Percentiles rank a stretch among this genome's conserved stretches.
These are phyloP conservation scores for Metridium senile DNA, from an alignment of 92 coral and sea anemone genomes.

Conservation along the genomic window DNA sequence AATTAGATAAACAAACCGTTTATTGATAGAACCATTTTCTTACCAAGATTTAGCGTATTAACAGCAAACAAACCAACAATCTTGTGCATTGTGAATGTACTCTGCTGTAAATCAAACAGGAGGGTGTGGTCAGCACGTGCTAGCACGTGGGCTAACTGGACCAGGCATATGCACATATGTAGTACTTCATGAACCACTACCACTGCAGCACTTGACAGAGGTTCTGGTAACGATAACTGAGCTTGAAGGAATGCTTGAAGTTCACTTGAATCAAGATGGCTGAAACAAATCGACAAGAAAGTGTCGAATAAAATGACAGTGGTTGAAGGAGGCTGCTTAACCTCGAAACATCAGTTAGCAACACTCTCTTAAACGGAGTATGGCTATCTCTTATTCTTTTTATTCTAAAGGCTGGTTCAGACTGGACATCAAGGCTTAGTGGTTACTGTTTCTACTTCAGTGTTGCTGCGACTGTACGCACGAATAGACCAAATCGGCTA, in stretches of 20 bases:
- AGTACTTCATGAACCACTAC: constrained; percentile 71
- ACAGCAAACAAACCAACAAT: constrained; percentile 56
- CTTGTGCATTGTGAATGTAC: constrained; percentile 54
- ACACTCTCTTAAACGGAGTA: no score
- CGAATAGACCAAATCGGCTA: no score
- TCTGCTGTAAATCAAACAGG: constrained; percentile 71
- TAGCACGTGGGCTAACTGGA: constrained; percentile 34
- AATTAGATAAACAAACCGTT: no score
- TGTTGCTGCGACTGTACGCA: no score
- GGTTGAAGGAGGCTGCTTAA: no score
- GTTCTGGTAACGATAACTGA: constrained; percentile 13
- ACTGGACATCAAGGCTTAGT: no score
- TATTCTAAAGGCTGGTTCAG: no score
- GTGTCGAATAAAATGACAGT: background rate
- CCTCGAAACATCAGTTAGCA: no score
- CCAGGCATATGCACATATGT: constrained; percentile 62
- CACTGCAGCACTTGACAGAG: constrained; percentile 40
- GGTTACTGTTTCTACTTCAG: no score
- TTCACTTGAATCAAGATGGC: constrained; percentile 76
- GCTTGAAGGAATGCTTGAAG: constrained; percentile 50
- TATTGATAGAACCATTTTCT: no score
- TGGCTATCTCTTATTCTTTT: no score
- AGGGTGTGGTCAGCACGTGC: constrained; percentile 66
- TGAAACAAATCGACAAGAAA: background rate
- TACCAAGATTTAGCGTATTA: constrained; percentile 44